Base-by-base conservation (phyloP, 2,113 vertebrate species). In the Manacus vitellinus region DNA sequence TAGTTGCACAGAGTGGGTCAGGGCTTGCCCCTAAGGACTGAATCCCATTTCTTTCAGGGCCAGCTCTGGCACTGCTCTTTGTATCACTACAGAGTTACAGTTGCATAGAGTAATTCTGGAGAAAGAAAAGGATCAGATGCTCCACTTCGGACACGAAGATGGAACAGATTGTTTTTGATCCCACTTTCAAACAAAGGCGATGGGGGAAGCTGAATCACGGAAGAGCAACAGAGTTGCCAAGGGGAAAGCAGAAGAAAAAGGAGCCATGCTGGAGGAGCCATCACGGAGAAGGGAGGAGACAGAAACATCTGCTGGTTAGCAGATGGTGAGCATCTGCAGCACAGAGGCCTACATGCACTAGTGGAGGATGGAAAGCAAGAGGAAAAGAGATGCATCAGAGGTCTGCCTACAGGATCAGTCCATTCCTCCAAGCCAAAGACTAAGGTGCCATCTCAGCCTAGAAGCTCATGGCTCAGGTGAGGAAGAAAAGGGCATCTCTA, bases 321-420 rank as follows among this genome's bases (percentile, higher is more conserved):
- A 96, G 95, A 95, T 79, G 74, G 94, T 39, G 74, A 93, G 54
- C 92, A 96, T 96, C 88, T 92, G 93, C 82, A 90, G 67, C 62
- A 73, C 9, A 3, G 49, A 54, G 84, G 58, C 62, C 92, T 75
- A 66, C n/a, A 19, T 0, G 8, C 5, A 7, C 30, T 5, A 49
- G 49, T 1, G 0, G 12, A 10, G 72, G 28, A 41, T 31, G 49
- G 65, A 68, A 89, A 72, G 52, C 6, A 22, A 52, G 84, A 91
- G 44, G 46, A 85, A 70, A 71, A 92, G 73, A 74, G 59, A 73
- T 4, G 66, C 66, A 75, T 52, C 51, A 52, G 51, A 52, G n/a
- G 14, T 21, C 30, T 54, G n/a, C 58, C 81, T 39, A 14, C 23
- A 78, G 21, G 28, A 56, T 46, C 72, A 56, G 41, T 2, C 8